Base-by-base conservation (phyloP, 1,140 invertebrate species). In the Lepeophtheirus salmonis region DNA sequence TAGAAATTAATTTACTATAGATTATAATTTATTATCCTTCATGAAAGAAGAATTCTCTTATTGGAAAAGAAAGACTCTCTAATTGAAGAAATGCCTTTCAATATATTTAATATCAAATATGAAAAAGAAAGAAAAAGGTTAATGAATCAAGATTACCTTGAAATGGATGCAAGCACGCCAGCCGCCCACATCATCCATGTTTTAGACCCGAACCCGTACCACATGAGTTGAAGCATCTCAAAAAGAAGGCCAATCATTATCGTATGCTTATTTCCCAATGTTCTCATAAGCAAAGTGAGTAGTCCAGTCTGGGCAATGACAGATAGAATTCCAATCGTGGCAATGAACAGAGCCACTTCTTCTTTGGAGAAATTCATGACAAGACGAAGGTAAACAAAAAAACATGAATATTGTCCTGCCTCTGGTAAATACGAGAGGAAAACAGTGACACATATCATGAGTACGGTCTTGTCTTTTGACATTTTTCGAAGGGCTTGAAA, bases 341-440 rank as follows among this genome's bases (percentile, higher is more conserved):
- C 95, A 69, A 99, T 97, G 73, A 95, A 99, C 64, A 92, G 81
- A 54, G 94, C 94, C 52, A 98, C 94, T 78, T 89, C 86, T 67
- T 89, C 80, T 62, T 83, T 83, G 66, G 84, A 84, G 74, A 98
- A 99, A 63, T 87, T 89, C 83, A 98, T 94, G 64, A 83, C 91
- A 67, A 98, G 77, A 76, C 89, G 91, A 51, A 99, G 79, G 74
- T 99, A 99, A 65, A 99, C 94, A 76, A 99, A 98, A 75, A 99
- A 97, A 75, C 94, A 97, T 61, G 94, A 97, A 74, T 98, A 98
- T 74, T 66, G 66, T 25, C 66, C 67, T 49, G 80, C 78, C 67
- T 99, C 96, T n/a, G 95, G 94, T 65, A 98, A 75, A 75, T 98
- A 97, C 22, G 91, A 97, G 49, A 98, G 78, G 71, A 98, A 92